Conservation (phyloP, 1,140 invertebrate species). For the Leptopilina clavipes region DNA sequence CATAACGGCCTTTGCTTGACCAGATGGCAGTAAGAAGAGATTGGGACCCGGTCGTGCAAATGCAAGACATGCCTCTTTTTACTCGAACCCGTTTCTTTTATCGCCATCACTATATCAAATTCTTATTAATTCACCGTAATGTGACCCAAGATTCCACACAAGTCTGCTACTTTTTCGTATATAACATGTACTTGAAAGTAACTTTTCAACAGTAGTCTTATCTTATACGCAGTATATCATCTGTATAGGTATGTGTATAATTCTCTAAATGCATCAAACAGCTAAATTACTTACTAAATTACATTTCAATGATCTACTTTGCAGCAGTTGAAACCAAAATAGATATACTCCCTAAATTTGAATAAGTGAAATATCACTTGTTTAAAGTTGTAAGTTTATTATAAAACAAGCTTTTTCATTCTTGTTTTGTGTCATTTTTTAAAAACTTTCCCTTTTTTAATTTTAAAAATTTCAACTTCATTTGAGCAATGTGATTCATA, state of each 20-base stretch:
- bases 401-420: no score
- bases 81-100: slow-evolving; percentile 29
- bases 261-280: no score
- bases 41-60: slow-evolving; percentile 13
- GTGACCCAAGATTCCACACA: slow-evolving; percentile 24
- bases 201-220: slow-evolving; percentile 5
- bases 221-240: no score
- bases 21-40: slow-evolving; percentile 29
- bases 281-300: no score
- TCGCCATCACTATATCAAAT: slow-evolving; percentile 2
- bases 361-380: no score
- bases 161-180: background rate
- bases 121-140: slow-evolving; percentile 23
- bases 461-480: background rate
- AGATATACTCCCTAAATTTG: no score
- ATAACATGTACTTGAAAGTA: slow-evolving; percentile 35
- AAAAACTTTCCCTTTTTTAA: background rate
- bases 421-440: no score
- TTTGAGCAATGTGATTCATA: slow-evolving; percentile 30
- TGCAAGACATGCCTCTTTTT: slow-evolving; percentile 27
- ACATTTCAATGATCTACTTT: no score
- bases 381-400: no score
- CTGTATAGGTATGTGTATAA: no score
- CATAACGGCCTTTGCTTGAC: slow-evolving; percentile 22
- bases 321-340: no score